Evolutionary conservation across 1,140 invertebrate species (phyloP), one percentile per base, ranked within the genome.

Genomic region (Lucilia sericata): DNA sequence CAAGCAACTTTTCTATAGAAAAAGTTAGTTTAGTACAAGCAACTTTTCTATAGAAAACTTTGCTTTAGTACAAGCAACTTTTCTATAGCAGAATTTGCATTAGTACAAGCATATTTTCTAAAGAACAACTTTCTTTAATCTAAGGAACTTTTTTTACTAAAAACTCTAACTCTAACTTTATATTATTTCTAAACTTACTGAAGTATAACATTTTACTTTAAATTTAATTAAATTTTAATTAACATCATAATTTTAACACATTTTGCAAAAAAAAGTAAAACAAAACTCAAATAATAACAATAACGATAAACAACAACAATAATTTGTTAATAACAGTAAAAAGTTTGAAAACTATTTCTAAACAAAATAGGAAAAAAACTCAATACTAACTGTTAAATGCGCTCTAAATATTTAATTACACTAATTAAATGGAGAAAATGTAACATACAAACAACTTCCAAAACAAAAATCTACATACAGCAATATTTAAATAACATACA

Each of bases 341-440:
- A n/a, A 70, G 17, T 21, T 70, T 25, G 8, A 21, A 70, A 70
- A 70, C 19, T 9, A 4, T 70, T 19, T 70, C n/a, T 2, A 21
- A 25, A 12, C n/a, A 70, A 70, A 70, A 21, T n/a, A 21, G 0
- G 8, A 70, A 70, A 12, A 70, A 70, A 70, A 70, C 25, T 5
- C 17, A 60, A n/a, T 60, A 60, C 14, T 80, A 80, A 80, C 76
- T 82, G 65, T 70, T 42, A 80, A 65, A 90, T 87, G 87, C 88
- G 89, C 88, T 90, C 88, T 88, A 90, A 90, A 90, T 90, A 89
- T 87, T 90, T 88, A 90, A 90, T 88, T 87, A 87, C 89, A 90
- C 89, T 90, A 90, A 90, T 90, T 90, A 90, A 90, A 89, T 84
- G 85, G 88, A 88, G 88, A 88, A 90, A 90, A 85, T 80, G 82